phyloP scores from a whole-genome alignment of 2,888 invertebrate genomes.

The Rhorus exstirpatorius region DNA sequence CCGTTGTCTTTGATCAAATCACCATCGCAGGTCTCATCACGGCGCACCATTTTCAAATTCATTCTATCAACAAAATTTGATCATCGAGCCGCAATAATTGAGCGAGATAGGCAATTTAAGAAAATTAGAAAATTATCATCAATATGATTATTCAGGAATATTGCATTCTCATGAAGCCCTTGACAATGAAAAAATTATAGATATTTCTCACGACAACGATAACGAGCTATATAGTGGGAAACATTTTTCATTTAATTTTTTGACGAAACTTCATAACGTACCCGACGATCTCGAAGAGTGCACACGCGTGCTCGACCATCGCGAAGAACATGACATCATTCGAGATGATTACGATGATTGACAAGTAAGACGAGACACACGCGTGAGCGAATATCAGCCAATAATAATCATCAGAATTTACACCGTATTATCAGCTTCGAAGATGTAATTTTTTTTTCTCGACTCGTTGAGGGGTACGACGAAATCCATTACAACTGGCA shows the following conservation, averaged over 20 bases:
- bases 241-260: conserved; percentile 8
- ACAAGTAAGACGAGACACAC: conserved; percentile 40
- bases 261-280: too few species aligned
- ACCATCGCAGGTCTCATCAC: too few species aligned
- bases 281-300: conserved; percentile 66
- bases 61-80: conserved; percentile 11
- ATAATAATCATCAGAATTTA: conserved; percentile 72
- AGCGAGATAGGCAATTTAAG: not conserved
- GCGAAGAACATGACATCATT: conserved; percentile 59
- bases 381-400: conserved; percentile 56
- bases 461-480: conserved; percentile 69
- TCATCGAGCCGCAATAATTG: too few species aligned
- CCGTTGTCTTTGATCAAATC: not conserved
- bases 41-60: conserved; percentile 25
- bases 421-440: conserved; percentile 68
- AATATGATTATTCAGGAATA: too few species aligned
- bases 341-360: conserved; percentile 57
- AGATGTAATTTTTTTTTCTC: conserved; percentile 54
- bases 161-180: too few species aligned
- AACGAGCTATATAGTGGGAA: too few species aligned
- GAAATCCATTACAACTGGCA: conserved; percentile 66
- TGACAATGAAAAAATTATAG: too few species aligned
- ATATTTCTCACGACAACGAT: too few species aligned
- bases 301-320: conserved; percentile 70
- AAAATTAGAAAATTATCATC: not conserved